A percentile compares a stretch with the other conserved stretches of the same genome.
phyloP scores from a whole-genome alignment of 2,113 vertebrate genomes.

The Pelusios castaneus region DNA sequence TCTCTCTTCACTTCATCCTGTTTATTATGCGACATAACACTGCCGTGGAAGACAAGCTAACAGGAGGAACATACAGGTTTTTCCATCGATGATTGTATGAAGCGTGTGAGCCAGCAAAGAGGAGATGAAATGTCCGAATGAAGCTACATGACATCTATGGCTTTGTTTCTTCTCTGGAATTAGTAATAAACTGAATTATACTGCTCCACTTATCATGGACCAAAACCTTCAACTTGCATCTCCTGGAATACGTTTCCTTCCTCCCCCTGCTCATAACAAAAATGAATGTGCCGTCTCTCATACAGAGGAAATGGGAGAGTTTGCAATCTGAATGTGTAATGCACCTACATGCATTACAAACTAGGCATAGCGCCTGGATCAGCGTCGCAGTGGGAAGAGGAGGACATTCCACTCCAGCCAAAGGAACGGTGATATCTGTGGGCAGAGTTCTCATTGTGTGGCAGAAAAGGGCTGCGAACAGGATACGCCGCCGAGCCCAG shows the following conservation, averaged over 20 bases:
- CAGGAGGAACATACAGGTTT: conserved; percentile 34
- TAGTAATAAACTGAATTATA: conserved; percentile 39
- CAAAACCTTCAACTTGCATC: conserved; percentile 36
- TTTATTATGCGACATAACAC: conserved; percentile 31
- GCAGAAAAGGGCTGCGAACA: too few relatives aligned
- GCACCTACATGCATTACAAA: conserved; percentile 13
- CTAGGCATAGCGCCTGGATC: neutral
- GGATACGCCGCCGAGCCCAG: too few relatives aligned
- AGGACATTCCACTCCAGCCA: too few relatives aligned
- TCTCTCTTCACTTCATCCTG: neutral
- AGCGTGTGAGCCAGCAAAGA: conserved; percentile 33
- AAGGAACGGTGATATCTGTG: too few relatives aligned
- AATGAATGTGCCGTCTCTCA: neutral
- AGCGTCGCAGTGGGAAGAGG: too few relatives aligned
- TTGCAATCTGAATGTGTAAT: neutral
- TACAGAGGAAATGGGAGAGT: neutral
- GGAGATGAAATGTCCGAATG: neutral
- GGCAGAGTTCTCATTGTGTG: too few relatives aligned
- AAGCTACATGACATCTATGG: conserved; percentile 41
- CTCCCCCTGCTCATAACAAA: neutral
- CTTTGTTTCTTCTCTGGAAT: conserved; percentile 35
- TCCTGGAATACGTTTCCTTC: neutral
- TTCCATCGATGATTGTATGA: conserved; percentile 17
- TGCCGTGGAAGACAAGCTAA: neutral
- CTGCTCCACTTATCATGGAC: conserved; percentile 25